Evolutionary conservation across 2,888 invertebrate genomes (phyloP).

Genomic region (Drosophila picticornis): DNA sequence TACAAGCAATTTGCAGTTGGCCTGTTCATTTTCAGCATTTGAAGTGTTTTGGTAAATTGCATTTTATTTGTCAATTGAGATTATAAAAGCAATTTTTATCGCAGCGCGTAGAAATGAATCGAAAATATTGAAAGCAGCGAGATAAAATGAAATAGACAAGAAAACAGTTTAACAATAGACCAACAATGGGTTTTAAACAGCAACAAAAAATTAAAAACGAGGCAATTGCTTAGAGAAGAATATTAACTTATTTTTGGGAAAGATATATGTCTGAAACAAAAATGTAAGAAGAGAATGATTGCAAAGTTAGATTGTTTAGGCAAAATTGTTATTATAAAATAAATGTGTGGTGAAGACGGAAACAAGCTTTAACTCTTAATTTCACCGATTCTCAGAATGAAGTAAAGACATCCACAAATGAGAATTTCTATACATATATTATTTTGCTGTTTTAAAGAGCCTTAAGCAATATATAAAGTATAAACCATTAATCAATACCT

Average conservation of each 20-base stretch:
- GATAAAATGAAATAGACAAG: background rate
- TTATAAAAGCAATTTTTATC: constrained; percentile 23
- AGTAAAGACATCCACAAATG: too few relatives aligned
- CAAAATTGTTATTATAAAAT: background rate
- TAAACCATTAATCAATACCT: background rate
- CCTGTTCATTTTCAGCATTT: constrained; percentile 6
- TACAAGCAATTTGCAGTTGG: constrained; percentile 9
- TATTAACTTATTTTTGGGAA: background rate
- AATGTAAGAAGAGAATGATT: background rate
- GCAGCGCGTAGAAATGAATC: constrained; percentile 10
- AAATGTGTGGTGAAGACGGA: background rate
- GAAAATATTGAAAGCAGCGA: constrained; percentile 2
- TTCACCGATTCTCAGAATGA: background rate
- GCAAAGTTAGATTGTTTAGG: background rate
- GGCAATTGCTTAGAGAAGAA: background rate
- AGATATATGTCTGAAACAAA: background rate
- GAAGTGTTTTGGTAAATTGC: constrained; percentile 31
- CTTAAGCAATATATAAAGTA: background rate
- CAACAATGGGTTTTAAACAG: too few relatives aligned
- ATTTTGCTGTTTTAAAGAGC: background rate
- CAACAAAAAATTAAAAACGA: background rate
- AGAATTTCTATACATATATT: background rate
- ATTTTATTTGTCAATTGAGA: constrained; percentile 39
- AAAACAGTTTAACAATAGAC: background rate
- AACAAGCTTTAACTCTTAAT: background rate